A percentile compares a stretch with the other conserved stretches of the same genome.
Conservation (phyloP, 2,797 vertebrate species). For the Tapera naevia region DNA sequence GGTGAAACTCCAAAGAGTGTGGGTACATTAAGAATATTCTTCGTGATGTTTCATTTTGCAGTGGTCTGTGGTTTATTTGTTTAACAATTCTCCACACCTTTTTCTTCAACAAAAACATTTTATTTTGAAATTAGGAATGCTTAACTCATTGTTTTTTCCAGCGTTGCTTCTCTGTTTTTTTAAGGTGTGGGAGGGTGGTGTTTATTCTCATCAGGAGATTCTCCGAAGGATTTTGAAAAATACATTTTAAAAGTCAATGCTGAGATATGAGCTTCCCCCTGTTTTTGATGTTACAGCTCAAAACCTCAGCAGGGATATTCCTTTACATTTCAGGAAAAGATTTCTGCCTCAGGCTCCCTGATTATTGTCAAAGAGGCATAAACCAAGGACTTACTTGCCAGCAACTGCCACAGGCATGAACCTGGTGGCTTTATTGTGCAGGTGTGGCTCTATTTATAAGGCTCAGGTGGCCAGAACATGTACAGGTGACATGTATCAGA, state of each 20-base stretch:
- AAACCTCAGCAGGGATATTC: background rate
- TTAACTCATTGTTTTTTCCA: background rate
- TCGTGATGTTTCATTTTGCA: background rate
- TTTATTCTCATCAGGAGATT: background rate
- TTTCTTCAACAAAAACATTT: background rate
- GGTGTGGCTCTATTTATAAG: background rate
- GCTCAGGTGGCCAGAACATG: background rate
- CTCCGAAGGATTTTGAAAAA: background rate
- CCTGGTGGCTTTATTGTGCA: background rate
- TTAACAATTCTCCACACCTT: background rate
- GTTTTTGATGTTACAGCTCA: background rate
- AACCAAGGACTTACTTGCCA: background rate
- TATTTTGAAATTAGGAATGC: background rate
- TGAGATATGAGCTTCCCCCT: background rate
- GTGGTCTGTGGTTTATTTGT: background rate
- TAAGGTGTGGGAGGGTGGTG: too few species aligned
- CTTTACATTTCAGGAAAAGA: background rate
- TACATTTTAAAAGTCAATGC: background rate
- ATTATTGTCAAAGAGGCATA: background rate
- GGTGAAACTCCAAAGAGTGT: background rate
- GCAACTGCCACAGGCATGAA: background rate
- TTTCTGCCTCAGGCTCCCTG: background rate
- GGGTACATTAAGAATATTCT: constrained; percentile 1
- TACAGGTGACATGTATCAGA: background rate
- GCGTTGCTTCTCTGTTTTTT: background rate